Percentiles rank a stretch among this genome's conserved stretches.
These are phyloP conservation scores for Ormyrus rosae DNA, from an alignment of 2,888 invertebrate species.

Conservation along the genomic window DNA sequence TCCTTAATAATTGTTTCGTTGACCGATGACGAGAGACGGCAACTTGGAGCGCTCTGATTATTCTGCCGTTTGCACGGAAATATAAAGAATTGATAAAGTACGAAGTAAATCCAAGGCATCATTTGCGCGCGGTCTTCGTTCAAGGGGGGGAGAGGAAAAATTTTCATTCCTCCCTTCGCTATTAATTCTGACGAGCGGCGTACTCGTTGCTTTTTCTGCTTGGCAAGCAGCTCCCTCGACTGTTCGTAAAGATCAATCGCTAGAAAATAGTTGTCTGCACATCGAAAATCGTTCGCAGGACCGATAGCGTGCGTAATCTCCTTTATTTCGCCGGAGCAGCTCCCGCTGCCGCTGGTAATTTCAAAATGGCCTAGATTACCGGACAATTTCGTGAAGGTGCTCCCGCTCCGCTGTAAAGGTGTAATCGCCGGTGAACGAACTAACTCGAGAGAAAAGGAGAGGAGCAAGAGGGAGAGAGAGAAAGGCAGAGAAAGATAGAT, in stretches of 20 bases:
- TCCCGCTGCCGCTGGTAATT: conserved; percentile 57
- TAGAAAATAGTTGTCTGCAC: conserved; percentile 29
- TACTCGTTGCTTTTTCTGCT: not conserved
- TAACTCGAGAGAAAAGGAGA: conserved; percentile 28
- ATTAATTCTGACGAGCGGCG: no score
- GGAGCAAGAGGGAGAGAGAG: conserved; percentile 8
- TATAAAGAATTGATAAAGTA: no score
- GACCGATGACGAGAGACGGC: no score
- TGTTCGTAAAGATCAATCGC: conserved; percentile 27
- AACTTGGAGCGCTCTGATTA: no score
- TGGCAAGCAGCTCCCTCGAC: not conserved
- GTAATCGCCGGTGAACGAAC: conserved; percentile 60
- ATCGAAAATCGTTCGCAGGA: conserved; percentile 45
- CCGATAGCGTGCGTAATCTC: conserved; percentile 62
- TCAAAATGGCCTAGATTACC: conserved; percentile 62
- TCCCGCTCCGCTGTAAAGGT: conserved; percentile 55
- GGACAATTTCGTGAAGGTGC: conserved; percentile 60
- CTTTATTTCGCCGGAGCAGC: conserved; percentile 60
- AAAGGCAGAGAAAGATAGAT: conserved; percentile 50
- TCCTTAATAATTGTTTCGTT: no score
- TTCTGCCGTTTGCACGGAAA: no score
- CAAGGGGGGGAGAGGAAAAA: no score
- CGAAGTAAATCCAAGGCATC: no score
- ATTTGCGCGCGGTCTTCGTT: no score
- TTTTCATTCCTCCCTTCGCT: no score